A percentile compares a stretch with the other conserved stretches of the same genome.
Evolutionary conservation across 2,113 vertebrate genomes (phyloP).

Genomic region (Siphamia tubifer): DNA sequence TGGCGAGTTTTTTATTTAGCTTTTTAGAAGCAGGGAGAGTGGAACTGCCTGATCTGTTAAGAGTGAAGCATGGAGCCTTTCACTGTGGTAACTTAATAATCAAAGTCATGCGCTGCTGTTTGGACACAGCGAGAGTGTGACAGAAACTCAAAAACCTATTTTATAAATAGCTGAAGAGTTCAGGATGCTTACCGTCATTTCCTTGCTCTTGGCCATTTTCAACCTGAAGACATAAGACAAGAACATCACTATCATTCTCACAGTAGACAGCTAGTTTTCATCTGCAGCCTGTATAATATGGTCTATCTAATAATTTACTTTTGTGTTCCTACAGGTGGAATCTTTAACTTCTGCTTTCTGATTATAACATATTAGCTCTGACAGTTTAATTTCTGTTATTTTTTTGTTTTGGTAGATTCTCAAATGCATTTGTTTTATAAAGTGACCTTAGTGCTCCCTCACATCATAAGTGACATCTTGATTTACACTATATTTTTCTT

Average conservation of each 20-base stretch:
- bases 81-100: slow-evolving; percentile 36
- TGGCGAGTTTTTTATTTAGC: background rate
- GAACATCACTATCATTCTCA: background rate
- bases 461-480: background rate
- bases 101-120: slow-evolving; percentile 60
- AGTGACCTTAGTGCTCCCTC: background rate
- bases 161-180: slow-evolving; percentile 4
- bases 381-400: too few species aligned
- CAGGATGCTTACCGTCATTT: slow-evolving; percentile 71
- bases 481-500: background rate
- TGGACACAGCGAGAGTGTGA: slow-evolving; percentile 27
- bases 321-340: background rate
- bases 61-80: slow-evolving; percentile 14
- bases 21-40: background rate
- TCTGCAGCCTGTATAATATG: too few species aligned
- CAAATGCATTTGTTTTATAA: background rate
- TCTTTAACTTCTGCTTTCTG: background rate
- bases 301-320: background rate
- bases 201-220: slow-evolving; percentile 69
- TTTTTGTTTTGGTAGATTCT: background rate
- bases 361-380: too few species aligned
- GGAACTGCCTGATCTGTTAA: slow-evolving; percentile 29
- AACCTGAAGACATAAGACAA: slow-evolving; percentile 58
- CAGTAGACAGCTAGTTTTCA: background rate
- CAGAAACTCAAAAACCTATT: background rate